Conservation (phyloP, 2,113 vertebrate species). For the Paralichthys olivaceus region DNA sequence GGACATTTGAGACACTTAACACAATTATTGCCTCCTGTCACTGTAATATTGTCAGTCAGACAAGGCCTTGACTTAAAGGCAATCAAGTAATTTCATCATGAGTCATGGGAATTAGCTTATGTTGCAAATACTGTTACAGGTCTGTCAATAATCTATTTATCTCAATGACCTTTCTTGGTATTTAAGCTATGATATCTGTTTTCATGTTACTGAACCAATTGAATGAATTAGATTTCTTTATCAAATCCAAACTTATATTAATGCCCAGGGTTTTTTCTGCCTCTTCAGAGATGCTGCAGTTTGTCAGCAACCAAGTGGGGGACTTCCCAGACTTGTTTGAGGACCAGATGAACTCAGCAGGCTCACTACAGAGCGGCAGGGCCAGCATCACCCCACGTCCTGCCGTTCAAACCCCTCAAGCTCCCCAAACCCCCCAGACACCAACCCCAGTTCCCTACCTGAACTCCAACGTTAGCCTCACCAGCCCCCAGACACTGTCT, state of each 20-base stretch:
- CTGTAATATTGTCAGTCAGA: not conserved
- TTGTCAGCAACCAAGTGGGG: conserved; percentile 95
- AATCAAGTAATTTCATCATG: not conserved
- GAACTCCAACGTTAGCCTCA: conserved; percentile 59
- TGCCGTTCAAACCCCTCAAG: conserved; percentile 49
- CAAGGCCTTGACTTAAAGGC: not conserved
- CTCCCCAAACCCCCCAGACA: conserved; percentile 48
- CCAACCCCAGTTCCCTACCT: conserved; percentile 51
- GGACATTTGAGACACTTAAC: conserved; percentile 21
- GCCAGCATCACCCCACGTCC: conserved; percentile 19
- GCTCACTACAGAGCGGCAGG: conserved; percentile 50
- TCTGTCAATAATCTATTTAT: not conserved
- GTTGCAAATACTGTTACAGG: not conserved
- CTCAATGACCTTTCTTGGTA: not conserved
- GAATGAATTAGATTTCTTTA: not conserved
- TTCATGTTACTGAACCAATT: not conserved
- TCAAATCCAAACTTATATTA: not conserved
- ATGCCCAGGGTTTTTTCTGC: conserved; percentile 1
- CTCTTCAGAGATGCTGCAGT: conserved; percentile 95
- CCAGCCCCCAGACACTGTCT: conserved; percentile 76
- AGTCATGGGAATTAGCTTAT: not conserved
- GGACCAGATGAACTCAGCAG: conserved; percentile 83
- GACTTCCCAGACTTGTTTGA: conserved; percentile 96
- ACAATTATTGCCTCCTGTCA: not conserved
- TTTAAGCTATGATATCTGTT: not conserved